A percentile compares a stretch with the other conserved stretches of the same genome.
phyloP scores from a whole-genome alignment of 2,888 invertebrate species.

The Melitaea athalia region DNA sequence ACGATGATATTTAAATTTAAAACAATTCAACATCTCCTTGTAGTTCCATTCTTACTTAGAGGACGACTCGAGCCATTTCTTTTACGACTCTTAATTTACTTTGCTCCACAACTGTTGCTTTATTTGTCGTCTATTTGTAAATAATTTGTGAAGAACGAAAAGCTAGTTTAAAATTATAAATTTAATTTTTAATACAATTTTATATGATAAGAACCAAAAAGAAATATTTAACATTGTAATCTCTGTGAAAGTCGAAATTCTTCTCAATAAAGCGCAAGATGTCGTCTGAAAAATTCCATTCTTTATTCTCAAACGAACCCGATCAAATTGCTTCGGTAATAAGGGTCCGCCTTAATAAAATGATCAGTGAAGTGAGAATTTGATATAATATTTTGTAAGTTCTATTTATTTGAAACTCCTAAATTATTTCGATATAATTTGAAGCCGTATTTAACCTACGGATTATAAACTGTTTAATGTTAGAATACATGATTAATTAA shows the following conservation, averaged over 20 bases:
- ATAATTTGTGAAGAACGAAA: background rate
- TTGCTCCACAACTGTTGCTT: conserved; percentile 16
- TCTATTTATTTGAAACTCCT: conserved; percentile 34
- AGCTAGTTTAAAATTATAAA: background rate
- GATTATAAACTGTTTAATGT: background rate
- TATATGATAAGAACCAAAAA: conserved; percentile 10
- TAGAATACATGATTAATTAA: conserved; percentile 13
- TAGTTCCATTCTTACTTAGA: conserved; percentile 38
- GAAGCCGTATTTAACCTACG: background rate
- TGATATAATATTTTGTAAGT: conserved; percentile 42
- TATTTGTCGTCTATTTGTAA: background rate
- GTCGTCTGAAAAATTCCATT: conserved; percentile 64
- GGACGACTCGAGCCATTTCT: conserved; percentile 29
- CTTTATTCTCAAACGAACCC: conserved; percentile 62
- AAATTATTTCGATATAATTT: conserved; percentile 22
- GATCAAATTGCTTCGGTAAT: conserved; percentile 71
- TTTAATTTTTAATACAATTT: conserved; percentile 8
- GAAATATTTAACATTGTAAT: conserved; percentile 44
- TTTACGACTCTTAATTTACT: conserved; percentile 30
- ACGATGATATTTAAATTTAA: conserved; percentile 56
- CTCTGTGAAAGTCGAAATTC: conserved; percentile 46
- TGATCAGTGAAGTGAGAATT: conserved; percentile 46
- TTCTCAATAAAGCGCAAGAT: conserved; percentile 69
- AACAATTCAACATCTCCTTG: conserved; percentile 45
- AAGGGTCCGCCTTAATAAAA: conserved; percentile 64